Evolutionary conservation across 2,888 invertebrate species (phyloP), one percentile per base, ranked within the genome.

Genomic region (Pherbina coryleti): DNA sequence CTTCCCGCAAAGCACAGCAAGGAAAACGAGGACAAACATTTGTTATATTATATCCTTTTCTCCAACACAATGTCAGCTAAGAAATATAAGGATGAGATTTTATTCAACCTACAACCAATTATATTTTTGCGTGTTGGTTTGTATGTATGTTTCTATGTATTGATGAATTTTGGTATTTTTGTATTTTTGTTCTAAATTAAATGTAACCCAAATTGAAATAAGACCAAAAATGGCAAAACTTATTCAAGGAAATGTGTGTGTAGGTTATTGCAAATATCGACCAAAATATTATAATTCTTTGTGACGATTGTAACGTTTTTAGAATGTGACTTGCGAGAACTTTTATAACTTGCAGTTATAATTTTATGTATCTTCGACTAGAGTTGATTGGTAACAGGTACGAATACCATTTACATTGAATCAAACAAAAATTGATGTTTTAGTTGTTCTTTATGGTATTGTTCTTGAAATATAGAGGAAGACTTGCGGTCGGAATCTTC

Each of bases 361-460:
- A 19, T 60, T 17, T 25, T 60, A 14, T 19, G 19, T 60, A 22
- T 60, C 28, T 31, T 60, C 28, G 28, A 60, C 28, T 19, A 14
- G 7, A 22, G 22, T 66, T 34, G 37, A 37, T 34, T 67, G 22
- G 67, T 67, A 67, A 67, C 67, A 37, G 67, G 67, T 67, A 67
- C 67, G 67, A 67, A 37, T 31, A 5, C 11, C 66, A 67, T 25
- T 67, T 67, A 67, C 60, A 60, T 67, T 44, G 17, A 64, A 64
- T 66, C 34, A 31, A 28, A 66, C 37, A 44, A 8, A 44, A 44
- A 22, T 44, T 67, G 17, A 17, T 19, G 17, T 9, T 66, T 66
- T 5, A 34, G 4, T 34, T 34, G 8, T 67, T 60, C n/a, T 60
- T 60, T 60, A 25, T 19, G 28, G 28, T 9, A 28, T 14, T 28